These are phyloP conservation scores for Pseudoatta argentina DNA, from an alignment of 1,140 invertebrate genomes.

Conservation along the genomic window DNA sequence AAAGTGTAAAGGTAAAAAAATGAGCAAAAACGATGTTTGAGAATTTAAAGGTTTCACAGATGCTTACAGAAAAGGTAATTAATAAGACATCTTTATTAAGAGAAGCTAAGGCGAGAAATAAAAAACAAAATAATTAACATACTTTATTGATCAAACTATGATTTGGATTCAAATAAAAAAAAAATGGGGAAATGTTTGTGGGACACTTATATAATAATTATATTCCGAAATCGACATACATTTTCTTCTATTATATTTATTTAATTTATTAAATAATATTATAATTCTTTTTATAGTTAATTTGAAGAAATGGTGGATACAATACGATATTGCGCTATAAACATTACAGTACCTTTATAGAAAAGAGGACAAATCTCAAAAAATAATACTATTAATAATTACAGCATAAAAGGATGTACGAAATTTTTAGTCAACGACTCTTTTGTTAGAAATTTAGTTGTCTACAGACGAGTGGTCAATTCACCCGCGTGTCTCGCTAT, in stretches of 20 bases:
- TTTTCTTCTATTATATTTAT: no score
- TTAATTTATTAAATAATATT: no score
- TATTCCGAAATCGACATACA: no score
- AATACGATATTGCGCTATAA: neutral
- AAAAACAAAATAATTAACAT: neutral
- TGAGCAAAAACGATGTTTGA: neutral
- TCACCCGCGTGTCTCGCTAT: neutral
- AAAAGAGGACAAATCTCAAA: neutral
- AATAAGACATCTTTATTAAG: neutral
- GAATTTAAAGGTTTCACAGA: neutral
- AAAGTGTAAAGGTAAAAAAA: neutral
- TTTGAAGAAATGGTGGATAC: no score
- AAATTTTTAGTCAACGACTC: neutral
- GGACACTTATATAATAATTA: no score
- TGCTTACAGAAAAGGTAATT: neutral
- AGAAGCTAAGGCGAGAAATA: neutral
- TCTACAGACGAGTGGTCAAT: neutral
- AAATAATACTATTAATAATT: constrained; percentile 1
- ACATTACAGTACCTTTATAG: neutral
- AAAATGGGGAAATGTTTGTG: no score
- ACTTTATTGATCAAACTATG: neutral
- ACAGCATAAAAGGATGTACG: neutral
- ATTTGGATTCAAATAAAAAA: no score
- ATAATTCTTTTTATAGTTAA: no score
- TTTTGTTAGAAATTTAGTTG: constrained; percentile 5